Evolutionary conservation across 1,140 invertebrate species (phyloP), one percentile per base, ranked within the genome.

Genomic region (Dendrolimus punctatus): DNA sequence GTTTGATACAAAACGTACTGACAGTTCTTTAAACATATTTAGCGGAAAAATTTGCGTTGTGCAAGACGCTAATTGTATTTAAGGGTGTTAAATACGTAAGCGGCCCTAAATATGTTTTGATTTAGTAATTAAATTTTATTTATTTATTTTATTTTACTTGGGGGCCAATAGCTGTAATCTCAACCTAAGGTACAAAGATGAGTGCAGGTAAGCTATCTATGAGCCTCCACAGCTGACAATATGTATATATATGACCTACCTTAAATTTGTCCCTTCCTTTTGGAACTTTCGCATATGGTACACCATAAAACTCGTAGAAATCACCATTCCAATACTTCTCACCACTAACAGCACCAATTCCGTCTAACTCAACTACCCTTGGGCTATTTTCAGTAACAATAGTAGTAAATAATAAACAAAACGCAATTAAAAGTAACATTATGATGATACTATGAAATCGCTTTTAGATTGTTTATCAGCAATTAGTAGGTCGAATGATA

Each of bases 241-340:
- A 45, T 45, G 5, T 8, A 7, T 9, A 45, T 45, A n/a, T 8
- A 7, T 9, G 9, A 65, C 62, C 55, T 8, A 85, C 82, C 74
- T 85, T 75, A 67, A 69, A 85, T 9, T 55, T 60, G 46, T 85
- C 73, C 36, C 67, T 57, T 8, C 82, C 82, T 2, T 54, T 77
- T 0, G 82, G 82, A 2, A 64, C 69, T 9, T 55, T 71, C 0
- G 82, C 82, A 40, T 79, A 85, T 0, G 82, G 82, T 0, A 85
- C 58, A 6, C 82, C 78, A 48, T 72, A 82, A 39, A 82, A 85
- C 47, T 80, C 73, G 61, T 72, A 80, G 47, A 68, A 83, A 44
- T 83, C 78, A 6, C 80, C 82, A 67, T 76, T 62, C 80, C 80
- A 85, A 51, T 73, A 82, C 36, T 82, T 83, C 7, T 68, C 65